Evolutionary conservation across 2,113 vertebrate genomes (phyloP), one percentile per base, ranked within the genome.

Genomic region (Microtus ochrogaster): DNA sequence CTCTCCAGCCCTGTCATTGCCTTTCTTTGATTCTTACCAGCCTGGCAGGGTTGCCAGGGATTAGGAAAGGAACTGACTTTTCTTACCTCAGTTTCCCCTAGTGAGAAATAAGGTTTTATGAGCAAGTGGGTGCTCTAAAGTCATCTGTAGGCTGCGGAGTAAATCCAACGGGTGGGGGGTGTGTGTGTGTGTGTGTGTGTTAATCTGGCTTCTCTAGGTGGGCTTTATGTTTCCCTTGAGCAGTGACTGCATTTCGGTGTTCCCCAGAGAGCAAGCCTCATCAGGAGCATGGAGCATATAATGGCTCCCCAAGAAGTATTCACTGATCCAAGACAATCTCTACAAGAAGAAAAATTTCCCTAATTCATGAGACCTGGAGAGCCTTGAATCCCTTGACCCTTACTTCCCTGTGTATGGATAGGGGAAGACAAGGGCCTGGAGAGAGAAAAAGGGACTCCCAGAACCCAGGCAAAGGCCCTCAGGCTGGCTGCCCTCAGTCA

Each of bases 41-140:
- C 49, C n/a, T 58, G 22, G 28, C 5, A 33, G 85, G 58, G 21
- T 81, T 44, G 11, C 39, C 10, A 4, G 39, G 76, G 26, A 39
- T 52, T 84, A 21, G 39, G 81, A 22, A 30, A 52, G 65, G 28
- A 73, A 33, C 58, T 49, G 81, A n/a, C 61, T 91, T 94, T 52
- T 33, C 33, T 79, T 74, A 70, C 44, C 87, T 96, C 24, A 30
- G 9, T 94, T 89, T 95, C 76, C 73, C 65, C 22, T 44, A 58
- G 70, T 81, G 30, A 70, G 39, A 84, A 83, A 63, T n/a, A 49
- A 44, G 81, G 76, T 79, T 96, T 85, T 70, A 24, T 74, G 76
- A 30, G 16, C 66, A 22, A 65, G 77, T 13, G 26, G 65, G 44
- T 22, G 7, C 21, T 14, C 47, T 5, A 2, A 9, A 93, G 79